Evolutionary conservation across 2,888 invertebrate species (phyloP).

Genomic region (Tinea trinotella): DNA sequence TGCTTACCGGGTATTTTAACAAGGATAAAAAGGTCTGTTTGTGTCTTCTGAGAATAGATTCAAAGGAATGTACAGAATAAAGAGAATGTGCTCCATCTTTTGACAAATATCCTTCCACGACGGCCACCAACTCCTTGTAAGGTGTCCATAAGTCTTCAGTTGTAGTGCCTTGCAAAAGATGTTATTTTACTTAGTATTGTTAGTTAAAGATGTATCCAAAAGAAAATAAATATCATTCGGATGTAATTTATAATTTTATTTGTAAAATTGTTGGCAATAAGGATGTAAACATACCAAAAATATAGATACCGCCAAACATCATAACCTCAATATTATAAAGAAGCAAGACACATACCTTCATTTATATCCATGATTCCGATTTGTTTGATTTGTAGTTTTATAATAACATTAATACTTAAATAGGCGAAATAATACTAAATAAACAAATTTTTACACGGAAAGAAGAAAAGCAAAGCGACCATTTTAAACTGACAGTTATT

Average conservation of each 20-base stretch:
- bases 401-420: background rate
- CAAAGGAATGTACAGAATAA: conserved; percentile 77
- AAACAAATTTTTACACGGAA: background rate
- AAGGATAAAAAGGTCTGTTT: conserved; percentile 90
- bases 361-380: conserved; percentile 44
- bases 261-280: too few species aligned
- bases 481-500: background rate
- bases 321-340: conserved; percentile 18
- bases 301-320: conserved; percentile 27
- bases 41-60: conserved; percentile 82
- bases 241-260: too few species aligned
- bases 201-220: background rate
- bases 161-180: conserved; percentile 39
- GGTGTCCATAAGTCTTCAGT: conserved; percentile 89
- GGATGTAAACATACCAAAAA: too few species aligned
- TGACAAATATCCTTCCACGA: conserved; percentile 78
- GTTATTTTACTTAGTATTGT: background rate
- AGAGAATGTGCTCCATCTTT: conserved; percentile 71
- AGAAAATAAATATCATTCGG: background rate
- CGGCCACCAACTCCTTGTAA: conserved; percentile 81
- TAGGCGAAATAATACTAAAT: background rate
- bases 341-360: conserved; percentile 39
- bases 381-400: too few species aligned
- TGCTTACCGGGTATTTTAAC: conserved; percentile 87
- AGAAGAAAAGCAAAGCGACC: background rate